These are phyloP conservation scores for Tetramorium alpestre DNA, from an alignment of 1,140 invertebrate genomes.

Conservation along the genomic window DNA sequence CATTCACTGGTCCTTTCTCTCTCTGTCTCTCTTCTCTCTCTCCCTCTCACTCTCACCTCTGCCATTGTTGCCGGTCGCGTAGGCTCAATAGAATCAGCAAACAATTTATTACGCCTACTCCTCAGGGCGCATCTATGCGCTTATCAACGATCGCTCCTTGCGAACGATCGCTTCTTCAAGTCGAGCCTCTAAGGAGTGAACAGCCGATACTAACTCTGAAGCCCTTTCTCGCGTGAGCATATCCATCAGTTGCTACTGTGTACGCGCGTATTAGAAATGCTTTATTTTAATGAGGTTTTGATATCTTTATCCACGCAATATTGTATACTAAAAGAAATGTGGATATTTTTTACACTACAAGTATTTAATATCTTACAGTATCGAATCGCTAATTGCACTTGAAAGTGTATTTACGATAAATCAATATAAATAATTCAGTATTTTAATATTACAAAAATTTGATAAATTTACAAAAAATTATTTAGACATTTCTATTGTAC, in stretches of 20 bases:
- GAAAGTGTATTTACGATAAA: neutral
- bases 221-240: constrained; percentile 20
- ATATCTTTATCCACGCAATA: neutral
- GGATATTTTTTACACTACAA: neutral
- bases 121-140: constrained; percentile 71
- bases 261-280: neutral
- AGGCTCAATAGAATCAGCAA: constrained; percentile 76
- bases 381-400: neutral
- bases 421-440: neutral
- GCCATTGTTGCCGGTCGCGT: constrained; percentile 71
- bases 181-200: constrained; percentile 59
- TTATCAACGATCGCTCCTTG: constrained; percentile 73
- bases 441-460: constrained; percentile 8
- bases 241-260: constrained; percentile 3
- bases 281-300: constrained; percentile 12
- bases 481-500: neutral
- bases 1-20: constrained; percentile 29
- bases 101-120: constrained; percentile 76
- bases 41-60: constrained; percentile 40
- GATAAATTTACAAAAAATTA: neutral
- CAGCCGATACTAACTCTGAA: constrained; percentile 50
- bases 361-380: neutral
- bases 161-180: constrained; percentile 69
- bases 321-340: neutral
- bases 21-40: constrained; percentile 1